Evolutionary conservation across 2,888 invertebrate genomes (phyloP).

Genomic region (Pollenia labialis): DNA sequence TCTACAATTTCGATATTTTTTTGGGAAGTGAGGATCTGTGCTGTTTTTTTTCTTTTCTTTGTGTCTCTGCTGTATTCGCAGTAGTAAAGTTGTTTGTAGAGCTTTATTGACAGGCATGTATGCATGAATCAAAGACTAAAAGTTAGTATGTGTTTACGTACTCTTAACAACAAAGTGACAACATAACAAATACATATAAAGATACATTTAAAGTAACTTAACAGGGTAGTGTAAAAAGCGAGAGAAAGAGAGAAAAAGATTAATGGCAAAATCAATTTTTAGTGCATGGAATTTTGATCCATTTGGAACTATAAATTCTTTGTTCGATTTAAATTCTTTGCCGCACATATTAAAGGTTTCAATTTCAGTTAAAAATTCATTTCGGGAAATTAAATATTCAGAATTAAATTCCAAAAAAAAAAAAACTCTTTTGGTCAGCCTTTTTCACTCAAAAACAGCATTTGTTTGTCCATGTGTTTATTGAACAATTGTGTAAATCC

Average conservation of each 20-base stretch:
- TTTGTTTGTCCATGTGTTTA: constrained; percentile 56
- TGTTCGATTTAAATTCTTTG: no score
- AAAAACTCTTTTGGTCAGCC: background rate
- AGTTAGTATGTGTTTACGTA: constrained; percentile 67
- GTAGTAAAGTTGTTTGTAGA: constrained; percentile 14
- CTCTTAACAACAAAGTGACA: constrained; percentile 68
- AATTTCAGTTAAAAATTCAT: no score
- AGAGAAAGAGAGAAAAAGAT: background rate
- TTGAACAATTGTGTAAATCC: constrained; percentile 66
- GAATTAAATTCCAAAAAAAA: background rate
- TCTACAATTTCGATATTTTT: no score
- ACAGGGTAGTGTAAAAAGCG: constrained; percentile 18
- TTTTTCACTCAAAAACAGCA: constrained; percentile 31
- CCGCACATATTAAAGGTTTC: no score
- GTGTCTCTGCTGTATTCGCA: background rate
- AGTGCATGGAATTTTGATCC: no score
- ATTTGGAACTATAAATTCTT: no score
- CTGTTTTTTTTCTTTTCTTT: background rate
- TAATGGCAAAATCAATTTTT: background rate
- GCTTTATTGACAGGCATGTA: constrained; percentile 19
- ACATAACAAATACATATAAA: constrained; percentile 52
- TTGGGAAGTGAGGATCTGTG: background rate
- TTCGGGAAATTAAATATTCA: no score
- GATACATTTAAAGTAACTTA: background rate
- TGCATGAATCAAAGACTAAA: constrained; percentile 8